phyloP scores from a whole-genome alignment of 2,113 vertebrate genomes.

The Odontophorus gujanensis region DNA sequence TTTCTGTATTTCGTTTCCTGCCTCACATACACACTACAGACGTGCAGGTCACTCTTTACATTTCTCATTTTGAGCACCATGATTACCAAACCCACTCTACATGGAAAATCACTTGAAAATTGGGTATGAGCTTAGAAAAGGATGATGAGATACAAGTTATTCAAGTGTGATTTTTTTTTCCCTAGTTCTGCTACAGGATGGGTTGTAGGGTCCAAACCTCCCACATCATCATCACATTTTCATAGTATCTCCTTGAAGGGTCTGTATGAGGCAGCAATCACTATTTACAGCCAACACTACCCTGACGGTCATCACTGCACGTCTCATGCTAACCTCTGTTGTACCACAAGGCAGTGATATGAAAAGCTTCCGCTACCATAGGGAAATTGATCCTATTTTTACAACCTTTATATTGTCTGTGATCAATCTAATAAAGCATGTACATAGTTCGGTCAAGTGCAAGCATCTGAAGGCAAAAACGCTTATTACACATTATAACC shows the following conservation, averaged over 20 bases:
- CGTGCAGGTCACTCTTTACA: background rate
- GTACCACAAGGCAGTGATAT: background rate
- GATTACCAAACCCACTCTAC: background rate
- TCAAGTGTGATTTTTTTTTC: background rate
- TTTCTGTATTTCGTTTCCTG: background rate
- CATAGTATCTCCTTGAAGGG: background rate
- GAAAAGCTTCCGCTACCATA: background rate
- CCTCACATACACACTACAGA: rapidly evolving
- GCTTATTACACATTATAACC: background rate
- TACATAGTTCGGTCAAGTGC: background rate
- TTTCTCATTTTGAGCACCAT: background rate
- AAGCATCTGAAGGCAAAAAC: background rate
- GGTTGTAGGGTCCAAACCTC: background rate
- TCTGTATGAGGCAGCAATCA: background rate
- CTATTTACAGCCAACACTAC: background rate
- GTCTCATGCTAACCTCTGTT: background rate
- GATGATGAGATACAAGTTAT: background rate
- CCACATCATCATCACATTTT: background rate
- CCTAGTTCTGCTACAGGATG: background rate
- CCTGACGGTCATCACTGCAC: background rate
- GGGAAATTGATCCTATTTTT: background rate
- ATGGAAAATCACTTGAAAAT: background rate
- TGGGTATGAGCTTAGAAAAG: background rate
- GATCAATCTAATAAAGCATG: background rate
- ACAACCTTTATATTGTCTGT: background rate